These are phyloP conservation scores for Elymnias hypermnestra DNA, from an alignment of 1,140 invertebrate genomes.

Conservation along the genomic window DNA sequence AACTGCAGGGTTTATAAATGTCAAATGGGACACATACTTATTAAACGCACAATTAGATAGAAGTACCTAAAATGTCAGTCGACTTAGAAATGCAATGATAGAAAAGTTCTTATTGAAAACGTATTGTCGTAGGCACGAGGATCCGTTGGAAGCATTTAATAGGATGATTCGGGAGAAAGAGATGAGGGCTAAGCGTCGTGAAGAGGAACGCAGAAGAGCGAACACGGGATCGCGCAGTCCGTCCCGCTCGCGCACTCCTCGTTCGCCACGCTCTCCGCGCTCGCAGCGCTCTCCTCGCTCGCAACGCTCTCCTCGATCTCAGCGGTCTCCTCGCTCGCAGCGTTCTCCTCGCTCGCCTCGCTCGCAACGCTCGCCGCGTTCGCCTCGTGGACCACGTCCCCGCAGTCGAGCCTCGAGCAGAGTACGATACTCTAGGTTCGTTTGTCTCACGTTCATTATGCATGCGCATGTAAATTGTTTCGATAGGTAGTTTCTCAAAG, in stretches of 20 bases:
- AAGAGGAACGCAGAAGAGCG: conserved; percentile 75
- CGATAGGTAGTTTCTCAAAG: conserved; percentile 2
- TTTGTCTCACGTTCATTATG: conserved; percentile 9
- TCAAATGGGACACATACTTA: too few species aligned
- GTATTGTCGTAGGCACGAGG: conserved; percentile 62
- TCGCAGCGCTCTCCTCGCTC: conserved; percentile 32
- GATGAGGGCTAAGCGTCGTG: conserved; percentile 81
- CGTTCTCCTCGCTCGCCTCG: conserved; percentile 5
- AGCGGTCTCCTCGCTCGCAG: conserved; percentile 22
- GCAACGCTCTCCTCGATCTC: conserved; percentile 18
- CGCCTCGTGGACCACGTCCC: conserved; percentile 39
- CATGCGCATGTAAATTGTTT: not conserved
- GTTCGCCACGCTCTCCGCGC: conserved; percentile 37
- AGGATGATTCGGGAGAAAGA: conserved; percentile 90
- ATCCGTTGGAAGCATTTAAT: conserved; percentile 90
- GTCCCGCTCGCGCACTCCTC: conserved; percentile 41
- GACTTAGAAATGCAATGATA: too few species aligned
- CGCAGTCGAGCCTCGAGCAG: conserved; percentile 52
- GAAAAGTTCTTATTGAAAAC: not conserved
- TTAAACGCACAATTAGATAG: too few species aligned
- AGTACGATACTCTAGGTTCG: conserved; percentile 67
- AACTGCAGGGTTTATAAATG: too few species aligned
- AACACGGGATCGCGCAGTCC: conserved; percentile 41
- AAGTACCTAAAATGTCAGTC: too few species aligned
- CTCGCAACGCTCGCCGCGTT: conserved; percentile 28